phyloP scores from a whole-genome alignment of 2,113 vertebrate species.

The Spermophilus dauricus region DNA sequence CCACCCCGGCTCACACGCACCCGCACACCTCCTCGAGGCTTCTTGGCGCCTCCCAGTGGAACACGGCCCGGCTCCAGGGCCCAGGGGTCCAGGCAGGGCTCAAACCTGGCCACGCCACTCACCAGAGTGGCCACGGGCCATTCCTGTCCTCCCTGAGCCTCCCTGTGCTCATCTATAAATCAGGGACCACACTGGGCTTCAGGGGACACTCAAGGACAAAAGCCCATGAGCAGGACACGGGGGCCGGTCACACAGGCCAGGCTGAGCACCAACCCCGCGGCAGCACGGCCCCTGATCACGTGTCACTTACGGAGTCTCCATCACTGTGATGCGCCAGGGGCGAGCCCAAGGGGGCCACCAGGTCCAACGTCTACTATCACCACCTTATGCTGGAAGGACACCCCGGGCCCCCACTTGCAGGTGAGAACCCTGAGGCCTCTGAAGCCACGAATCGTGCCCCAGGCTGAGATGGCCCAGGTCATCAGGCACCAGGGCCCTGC shows the following conservation, averaged over 20 bases:
- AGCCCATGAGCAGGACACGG: rapidly evolving
- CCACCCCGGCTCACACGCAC: background rate
- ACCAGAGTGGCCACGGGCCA: background rate
- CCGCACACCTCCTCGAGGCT: background rate
- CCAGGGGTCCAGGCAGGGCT: background rate
- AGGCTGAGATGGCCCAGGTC: background rate
- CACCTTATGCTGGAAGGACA: rapidly evolving
- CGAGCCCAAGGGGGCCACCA: background rate
- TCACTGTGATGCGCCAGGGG: background rate
- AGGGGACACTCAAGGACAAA: rapidly evolving
- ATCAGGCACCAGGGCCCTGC: background rate
- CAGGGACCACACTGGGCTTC: background rate
- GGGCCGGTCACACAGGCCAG: rapidly evolving
- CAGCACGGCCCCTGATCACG: background rate
- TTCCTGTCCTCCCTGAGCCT: background rate
- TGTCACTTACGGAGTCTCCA: rapidly evolving
- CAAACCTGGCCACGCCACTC: background rate
- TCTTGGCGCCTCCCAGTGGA: background rate
- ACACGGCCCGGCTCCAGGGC: rapidly evolving
- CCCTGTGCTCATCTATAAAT: background rate
- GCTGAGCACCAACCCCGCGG: rapidly evolving
- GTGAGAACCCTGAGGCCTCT: background rate
- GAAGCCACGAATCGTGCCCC: background rate
- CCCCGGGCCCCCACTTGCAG: background rate
- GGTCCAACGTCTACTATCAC: too few species aligned